Conservation (phyloP, 2,888 invertebrate species). For the Patella depressa region DNA sequence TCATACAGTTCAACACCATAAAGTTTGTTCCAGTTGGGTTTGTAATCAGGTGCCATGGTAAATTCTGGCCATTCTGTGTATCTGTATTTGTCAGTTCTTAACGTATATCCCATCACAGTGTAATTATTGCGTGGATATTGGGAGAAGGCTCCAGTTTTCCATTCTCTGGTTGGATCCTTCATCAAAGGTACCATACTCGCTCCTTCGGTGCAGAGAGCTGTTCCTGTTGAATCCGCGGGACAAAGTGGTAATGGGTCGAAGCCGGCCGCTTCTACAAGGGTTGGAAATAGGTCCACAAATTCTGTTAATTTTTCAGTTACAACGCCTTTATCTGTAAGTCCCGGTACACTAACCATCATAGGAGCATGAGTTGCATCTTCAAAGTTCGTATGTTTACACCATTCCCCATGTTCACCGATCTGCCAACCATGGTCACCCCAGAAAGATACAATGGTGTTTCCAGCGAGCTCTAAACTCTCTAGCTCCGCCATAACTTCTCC, state of each 20-base stretch:
- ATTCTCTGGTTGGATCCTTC: conserved; percentile 8
- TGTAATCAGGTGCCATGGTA: too few species aligned
- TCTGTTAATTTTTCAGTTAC: conserved; percentile 40
- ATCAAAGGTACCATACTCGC: conserved; percentile 36
- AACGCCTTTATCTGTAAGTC: conserved; percentile 36
- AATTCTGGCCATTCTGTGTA: conserved; percentile 35
- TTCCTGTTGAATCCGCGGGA: conserved; percentile 23
- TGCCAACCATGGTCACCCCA: conserved; percentile 48
- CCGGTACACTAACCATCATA: conserved; percentile 47
- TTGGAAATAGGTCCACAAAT: conserved; percentile 52
- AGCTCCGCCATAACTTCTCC: conserved; percentile 42
- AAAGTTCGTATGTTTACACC: conserved; percentile 53
- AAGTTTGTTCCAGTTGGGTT: too few species aligned
- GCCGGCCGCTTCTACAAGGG: conserved; percentile 47
- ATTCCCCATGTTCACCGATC: conserved; percentile 43
- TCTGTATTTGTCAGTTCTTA: conserved; percentile 43
- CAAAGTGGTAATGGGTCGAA: conserved; percentile 21
- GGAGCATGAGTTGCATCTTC: conserved; percentile 52
- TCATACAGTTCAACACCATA: too few species aligned
- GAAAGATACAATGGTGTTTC: conserved; percentile 45
- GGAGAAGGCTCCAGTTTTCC: conserved; percentile 29
- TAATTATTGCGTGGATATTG: conserved; percentile 23
- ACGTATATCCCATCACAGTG: conserved; percentile 45
- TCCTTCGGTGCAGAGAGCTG: conserved; percentile 37
- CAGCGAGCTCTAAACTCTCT: conserved; percentile 30